A percentile compares a stretch with the other conserved stretches of the same genome.
These are phyloP conservation scores for Drosophila demipolita DNA, from an alignment of 2,888 invertebrate genomes.

Conservation along the genomic window DNA sequence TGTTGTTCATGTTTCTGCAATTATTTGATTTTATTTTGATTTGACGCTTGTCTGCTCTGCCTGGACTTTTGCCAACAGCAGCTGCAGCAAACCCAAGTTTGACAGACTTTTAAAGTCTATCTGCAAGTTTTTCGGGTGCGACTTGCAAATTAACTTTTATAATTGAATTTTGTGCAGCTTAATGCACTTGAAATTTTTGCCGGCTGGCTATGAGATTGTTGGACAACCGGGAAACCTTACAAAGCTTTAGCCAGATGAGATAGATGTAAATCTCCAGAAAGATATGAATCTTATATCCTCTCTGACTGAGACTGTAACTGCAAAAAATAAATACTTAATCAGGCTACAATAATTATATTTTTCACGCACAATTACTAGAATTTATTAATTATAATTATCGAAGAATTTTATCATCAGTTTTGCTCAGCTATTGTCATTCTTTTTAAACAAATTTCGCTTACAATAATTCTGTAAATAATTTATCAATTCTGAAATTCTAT, in stretches of 20 bases:
- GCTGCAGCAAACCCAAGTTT: slow-evolving; percentile 42
- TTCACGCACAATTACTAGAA: background rate
- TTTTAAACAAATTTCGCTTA: background rate
- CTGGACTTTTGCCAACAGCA: slow-evolving; percentile 55
- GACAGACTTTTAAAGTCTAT: slow-evolving; percentile 59
- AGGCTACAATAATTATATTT: background rate
- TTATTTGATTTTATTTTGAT: slow-evolving; percentile 29
- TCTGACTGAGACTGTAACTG: background rate
- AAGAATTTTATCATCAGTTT: background rate
- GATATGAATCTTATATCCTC: background rate
- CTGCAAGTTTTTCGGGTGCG: slow-evolving; percentile 38
- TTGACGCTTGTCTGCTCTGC: slow-evolving; percentile 41
- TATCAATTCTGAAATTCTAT: background rate
- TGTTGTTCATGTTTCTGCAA: slow-evolving; percentile 1
- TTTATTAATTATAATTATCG: background rate
- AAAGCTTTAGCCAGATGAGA: background rate
- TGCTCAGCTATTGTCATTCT: background rate
- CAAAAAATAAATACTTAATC: background rate
- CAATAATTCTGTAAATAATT: background rate
- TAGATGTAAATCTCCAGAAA: background rate
- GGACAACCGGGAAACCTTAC: slow-evolving; percentile 16
- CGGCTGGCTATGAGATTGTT: slow-evolving; percentile 37
- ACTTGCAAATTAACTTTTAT: slow-evolving; percentile 59
- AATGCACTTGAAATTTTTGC: slow-evolving; percentile 53
- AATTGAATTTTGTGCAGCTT: slow-evolving; percentile 62